These are phyloP conservation scores for Maniola hyperantus DNA, from an alignment of 2,888 invertebrate species.

Conservation along the genomic window DNA sequence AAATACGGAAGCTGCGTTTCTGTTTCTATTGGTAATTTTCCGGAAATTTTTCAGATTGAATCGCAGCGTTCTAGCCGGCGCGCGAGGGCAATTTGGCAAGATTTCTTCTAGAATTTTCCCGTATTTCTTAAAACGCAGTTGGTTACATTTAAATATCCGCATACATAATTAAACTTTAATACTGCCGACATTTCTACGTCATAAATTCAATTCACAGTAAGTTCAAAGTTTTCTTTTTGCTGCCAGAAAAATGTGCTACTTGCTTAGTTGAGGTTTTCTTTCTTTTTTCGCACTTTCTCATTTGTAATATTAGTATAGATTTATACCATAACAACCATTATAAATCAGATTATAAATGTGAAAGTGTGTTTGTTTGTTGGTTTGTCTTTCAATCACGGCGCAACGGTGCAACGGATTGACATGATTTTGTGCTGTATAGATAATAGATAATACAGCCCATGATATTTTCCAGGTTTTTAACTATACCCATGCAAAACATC, in stretches of 20 bases:
- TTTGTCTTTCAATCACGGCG: no score
- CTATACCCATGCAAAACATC: no score
- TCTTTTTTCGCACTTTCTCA: no score
- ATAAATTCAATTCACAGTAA: not conserved
- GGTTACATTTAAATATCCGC: slow-evolving; percentile 19
- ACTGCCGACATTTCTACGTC: not conserved
- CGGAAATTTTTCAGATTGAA: slow-evolving; percentile 1
- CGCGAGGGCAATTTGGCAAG: slow-evolving; percentile 18
- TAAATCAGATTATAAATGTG: no score
- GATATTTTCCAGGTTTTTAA: no score
- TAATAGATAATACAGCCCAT: no score
- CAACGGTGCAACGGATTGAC: no score
- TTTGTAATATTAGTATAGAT: no score
- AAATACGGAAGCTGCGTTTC: slow-evolving; percentile 13
- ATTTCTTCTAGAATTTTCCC: slow-evolving; percentile 7
- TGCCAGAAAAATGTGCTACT: slow-evolving; percentile 1
- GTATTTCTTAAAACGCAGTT: slow-evolving; percentile 8
- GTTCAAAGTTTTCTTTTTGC: not conserved
- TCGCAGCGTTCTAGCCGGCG: slow-evolving; percentile 8
- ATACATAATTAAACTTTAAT: slow-evolving; percentile 16
- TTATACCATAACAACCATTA: no score
- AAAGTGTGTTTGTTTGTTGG: no score
- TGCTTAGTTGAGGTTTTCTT: no score
- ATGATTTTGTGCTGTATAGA: no score
- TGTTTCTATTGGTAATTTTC: slow-evolving; percentile 4